Evolutionary conservation across 2,797 vertebrate species (phyloP), one percentile per base, ranked within the genome.

Genomic region (Amniataba percoides): DNA sequence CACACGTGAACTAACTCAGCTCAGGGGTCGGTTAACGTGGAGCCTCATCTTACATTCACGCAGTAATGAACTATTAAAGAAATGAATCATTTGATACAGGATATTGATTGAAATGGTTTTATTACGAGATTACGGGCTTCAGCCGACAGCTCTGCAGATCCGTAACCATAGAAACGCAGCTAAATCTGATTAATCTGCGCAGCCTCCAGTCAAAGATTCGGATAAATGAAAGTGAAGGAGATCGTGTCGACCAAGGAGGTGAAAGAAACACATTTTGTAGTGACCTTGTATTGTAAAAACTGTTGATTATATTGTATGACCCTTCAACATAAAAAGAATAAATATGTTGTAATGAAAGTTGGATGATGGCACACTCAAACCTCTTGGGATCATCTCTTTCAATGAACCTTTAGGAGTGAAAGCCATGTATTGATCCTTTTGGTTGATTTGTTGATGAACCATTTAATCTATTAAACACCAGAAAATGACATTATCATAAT

Each of bases 61-160:
- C 19, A 58, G 40, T 72, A 56, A 60, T 74, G 46, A 60, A 77
- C 74, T 65, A 64, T 75, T 73, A 56, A 46, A 63, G 60, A 19
- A 69, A 72, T 72, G 5, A 71, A 73, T 78, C 27, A 80, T 75
- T 75, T 59, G 61, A 57, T 58, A 18, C 69, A 67, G 53, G 69
- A 25, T 76, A 73, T 81, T 71, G 63, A 81, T 78, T 71, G 46
- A 58, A 74, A 60, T 5, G 5, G 9, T 51, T 49, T 63, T 74
- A 34, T 62, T 43, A 43, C 1, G 10, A 77, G 42, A 79, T 75
- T 75, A 76, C 56, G 61, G 53, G 40, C 46, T 43, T 49, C 25
- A 64, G 48, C 58, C 25, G 59, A 55, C 52, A 49, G 57, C 59
- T 51, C 46, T 49, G 51, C 14, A 25, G 70, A 58, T 72, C 64